Evolutionary conservation across 1,140 invertebrate genomes (phyloP), one percentile per base, ranked within the genome.

Genomic region (Apis dorsata): DNA sequence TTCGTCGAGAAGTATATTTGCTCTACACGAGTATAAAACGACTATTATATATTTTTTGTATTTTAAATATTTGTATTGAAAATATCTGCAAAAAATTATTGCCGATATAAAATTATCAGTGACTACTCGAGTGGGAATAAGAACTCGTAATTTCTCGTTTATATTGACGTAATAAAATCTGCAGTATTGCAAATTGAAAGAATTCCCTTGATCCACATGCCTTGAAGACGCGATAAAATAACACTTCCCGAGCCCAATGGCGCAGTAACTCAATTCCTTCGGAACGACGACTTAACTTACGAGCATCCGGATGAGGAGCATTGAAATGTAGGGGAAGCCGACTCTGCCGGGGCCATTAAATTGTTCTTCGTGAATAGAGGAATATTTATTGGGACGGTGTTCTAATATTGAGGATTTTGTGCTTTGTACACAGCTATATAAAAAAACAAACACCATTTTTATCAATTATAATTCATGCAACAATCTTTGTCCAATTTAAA

Each of bases 221-320:
- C 44, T 69, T 15, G 17, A 49, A 17, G 28, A 7, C 49, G 7
- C 55, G 66, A 79, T 79, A 71, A 71, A 79, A 44, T 79, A 51
- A 79, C 55, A 79, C 55, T 71, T 70, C 28, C n/a, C 77, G 44
- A 60, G 51, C 19, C n/a, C 44, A 71, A 71, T 71, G 55, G 55
- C 44, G n/a, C 55, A 66, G n/a, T n/a, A 79, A 79, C 66, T 71
- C 34, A 60, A 68, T 71, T 79, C n/a, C 65, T 21, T 49, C 53
- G 21, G 53, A 69, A 69, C 63, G 13, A 51, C 51, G 55, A 17
- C 77, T 71, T 49, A 34, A 24, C 66, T 71, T 57, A 51, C 51
- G 44, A 53, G 44, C 44, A 28, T 34, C 24, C 66, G 55, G 21
- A 1, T 0, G 17, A 15, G 60, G 21, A 62, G 7, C 34, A 51